Evolutionary conservation across 2,113 vertebrate species (phyloP).

Genomic region (Megaceryle maxima): DNA sequence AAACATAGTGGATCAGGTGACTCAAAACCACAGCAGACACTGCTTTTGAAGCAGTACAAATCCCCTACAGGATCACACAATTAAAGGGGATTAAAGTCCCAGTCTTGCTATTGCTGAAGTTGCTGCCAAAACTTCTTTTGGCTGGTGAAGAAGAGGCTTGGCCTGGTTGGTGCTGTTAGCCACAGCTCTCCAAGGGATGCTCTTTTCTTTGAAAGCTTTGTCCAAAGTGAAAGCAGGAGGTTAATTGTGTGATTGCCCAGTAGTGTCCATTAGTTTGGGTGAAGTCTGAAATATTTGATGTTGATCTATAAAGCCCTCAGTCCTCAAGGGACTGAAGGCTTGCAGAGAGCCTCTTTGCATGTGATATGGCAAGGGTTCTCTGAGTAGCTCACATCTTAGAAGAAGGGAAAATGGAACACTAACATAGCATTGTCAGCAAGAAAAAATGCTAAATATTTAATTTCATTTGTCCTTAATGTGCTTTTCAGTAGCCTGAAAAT

Average conservation of each 20-base stretch:
- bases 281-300: conserved; percentile 26
- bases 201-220: conserved; percentile 54
- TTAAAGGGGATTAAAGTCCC: conserved; percentile 59
- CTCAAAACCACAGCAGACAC: conserved; percentile 45
- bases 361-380: neutral
- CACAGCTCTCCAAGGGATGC: conserved; percentile 32
- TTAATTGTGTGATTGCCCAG: conserved; percentile 19
- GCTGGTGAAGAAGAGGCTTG: neutral
- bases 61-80: conserved; percentile 35
- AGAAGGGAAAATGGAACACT: neutral
- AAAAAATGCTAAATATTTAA: neutral
- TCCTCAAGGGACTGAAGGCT: neutral
- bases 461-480: neutral
- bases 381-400: neutral
- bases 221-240: neutral
- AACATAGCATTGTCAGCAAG: neutral
- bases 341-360: neutral
- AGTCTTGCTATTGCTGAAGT: neutral
- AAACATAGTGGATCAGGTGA: conserved; percentile 64
- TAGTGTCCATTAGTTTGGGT: conserved; percentile 14
- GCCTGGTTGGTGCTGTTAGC: neutral
- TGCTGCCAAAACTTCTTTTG: conserved; percentile 48
- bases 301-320: neutral
- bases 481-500: neutral
- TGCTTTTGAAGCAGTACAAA: conserved; percentile 69